phyloP scores from a whole-genome alignment of 2,113 vertebrate genomes.

The Myotis brandtii region DNA sequence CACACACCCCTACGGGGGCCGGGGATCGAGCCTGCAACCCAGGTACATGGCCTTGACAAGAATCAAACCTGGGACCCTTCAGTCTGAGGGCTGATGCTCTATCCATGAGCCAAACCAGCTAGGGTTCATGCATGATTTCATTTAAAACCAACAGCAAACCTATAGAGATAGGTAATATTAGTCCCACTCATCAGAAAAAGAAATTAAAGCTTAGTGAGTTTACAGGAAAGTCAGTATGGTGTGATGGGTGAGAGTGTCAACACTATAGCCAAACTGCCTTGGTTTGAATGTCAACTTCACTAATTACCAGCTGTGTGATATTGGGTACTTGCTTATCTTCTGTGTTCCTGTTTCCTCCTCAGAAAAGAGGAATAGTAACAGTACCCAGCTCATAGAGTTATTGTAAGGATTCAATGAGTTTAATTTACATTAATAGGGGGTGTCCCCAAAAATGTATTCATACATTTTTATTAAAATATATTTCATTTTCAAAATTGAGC shows the following conservation, averaged over 20 bases:
- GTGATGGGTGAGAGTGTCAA: neutral
- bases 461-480: too few species aligned
- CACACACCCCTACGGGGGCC: too few species aligned
- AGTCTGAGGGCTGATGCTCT: too few species aligned
- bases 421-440: too few species aligned
- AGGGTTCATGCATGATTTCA: neutral
- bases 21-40: too few species aligned
- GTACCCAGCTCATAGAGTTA: neutral
- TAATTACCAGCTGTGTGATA: neutral
- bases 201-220: neutral
- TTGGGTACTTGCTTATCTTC: neutral
- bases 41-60: too few species aligned
- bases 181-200: neutral
- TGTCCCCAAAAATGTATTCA: too few species aligned
- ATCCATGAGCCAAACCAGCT: too few species aligned
- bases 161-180: neutral
- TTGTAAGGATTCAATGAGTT: too few species aligned
- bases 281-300: neutral
- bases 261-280: neutral
- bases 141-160: neutral
- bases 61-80: too few species aligned
- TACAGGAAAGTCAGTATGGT: neutral
- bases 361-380: neutral
- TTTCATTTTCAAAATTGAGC: too few species aligned
- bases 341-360: constrained; percentile 18